These are phyloP conservation scores for Lerema accius DNA, from an alignment of 1,140 invertebrate species.

Conservation along the genomic window DNA sequence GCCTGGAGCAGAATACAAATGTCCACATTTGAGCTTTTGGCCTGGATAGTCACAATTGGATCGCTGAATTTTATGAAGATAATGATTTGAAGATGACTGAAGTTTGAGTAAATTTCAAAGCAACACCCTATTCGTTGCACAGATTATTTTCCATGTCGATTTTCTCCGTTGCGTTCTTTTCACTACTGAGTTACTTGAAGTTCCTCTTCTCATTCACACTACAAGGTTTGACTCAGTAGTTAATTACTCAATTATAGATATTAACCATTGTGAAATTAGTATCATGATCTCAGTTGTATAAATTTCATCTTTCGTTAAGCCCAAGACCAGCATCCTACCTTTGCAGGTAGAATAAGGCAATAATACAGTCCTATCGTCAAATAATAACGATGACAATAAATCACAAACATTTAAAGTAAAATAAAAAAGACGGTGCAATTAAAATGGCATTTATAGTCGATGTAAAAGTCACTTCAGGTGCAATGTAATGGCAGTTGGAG, in stretches of 20 bases:
- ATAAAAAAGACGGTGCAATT: slow-evolving; percentile 16
- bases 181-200: slow-evolving; percentile 10
- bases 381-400: slow-evolving; percentile 15
- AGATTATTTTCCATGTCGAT: no score
- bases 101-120: not conserved
- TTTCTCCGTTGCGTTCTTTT: no score
- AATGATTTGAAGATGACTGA: no score
- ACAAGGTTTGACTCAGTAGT: slow-evolving; percentile 8
- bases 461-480: slow-evolving; percentile 11
- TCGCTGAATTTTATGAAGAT: no score
- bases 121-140: not conserved
- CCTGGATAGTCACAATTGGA: not conserved
- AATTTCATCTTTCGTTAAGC: no score
- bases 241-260: no score
- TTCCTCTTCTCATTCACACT: slow-evolving; percentile 6
- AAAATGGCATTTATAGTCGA: slow-evolving; percentile 23
- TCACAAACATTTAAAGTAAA: slow-evolving; percentile 12
- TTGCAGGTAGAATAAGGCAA: no score
- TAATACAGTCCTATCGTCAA: no score
- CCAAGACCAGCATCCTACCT: no score
- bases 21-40: slow-evolving; percentile 8
- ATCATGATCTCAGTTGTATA: no score
- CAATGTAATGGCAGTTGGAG: slow-evolving; percentile 16
- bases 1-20: slow-evolving; percentile 16
- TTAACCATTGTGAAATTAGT: no score